phyloP scores from a whole-genome alignment of 2,113 vertebrate species.

The Bubo bubo region DNA sequence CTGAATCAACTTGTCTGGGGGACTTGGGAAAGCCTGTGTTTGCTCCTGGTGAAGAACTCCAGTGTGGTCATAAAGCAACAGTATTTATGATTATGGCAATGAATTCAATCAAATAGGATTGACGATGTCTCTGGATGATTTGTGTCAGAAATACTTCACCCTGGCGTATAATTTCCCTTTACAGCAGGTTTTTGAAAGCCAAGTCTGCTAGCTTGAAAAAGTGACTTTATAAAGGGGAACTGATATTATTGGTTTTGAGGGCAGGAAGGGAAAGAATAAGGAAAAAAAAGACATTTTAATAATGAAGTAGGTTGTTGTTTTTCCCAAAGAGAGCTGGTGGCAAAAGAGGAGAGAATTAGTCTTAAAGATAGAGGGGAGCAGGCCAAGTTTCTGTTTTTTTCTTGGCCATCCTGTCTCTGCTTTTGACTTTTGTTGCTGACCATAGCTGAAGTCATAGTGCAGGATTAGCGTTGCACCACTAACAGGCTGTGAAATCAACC shows the following conservation, averaged over 20 bases:
- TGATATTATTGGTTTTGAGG: not conserved
- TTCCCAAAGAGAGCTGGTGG: not conserved
- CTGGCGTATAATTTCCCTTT: constrained; percentile 41
- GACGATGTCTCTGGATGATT: constrained; percentile 20
- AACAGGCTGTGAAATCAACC: not conserved
- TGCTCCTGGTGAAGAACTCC: not conserved
- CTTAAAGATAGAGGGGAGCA: not conserved
- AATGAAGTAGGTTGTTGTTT: not conserved
- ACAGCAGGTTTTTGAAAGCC: not conserved
- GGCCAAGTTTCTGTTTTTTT: not conserved
- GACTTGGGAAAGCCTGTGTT: not conserved
- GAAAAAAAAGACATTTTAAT: not conserved
- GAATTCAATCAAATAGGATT: constrained; percentile 36
- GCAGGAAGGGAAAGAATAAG: not conserved
- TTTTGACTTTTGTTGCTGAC: not conserved
- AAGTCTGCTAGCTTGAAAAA: not conserved
- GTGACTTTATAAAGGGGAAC: not conserved
- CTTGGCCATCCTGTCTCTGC: not conserved
- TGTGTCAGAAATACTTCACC: constrained; percentile 21
- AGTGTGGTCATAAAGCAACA: not conserved
- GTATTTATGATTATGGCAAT: constrained; percentile 28
- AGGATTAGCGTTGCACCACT: not conserved
- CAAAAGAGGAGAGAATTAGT: not conserved
- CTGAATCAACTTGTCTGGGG: not conserved
- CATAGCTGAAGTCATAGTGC: not conserved